These are phyloP conservation scores for Drosophila yooni DNA, from an alignment of 2,888 invertebrate species.

Conservation along the genomic window DNA sequence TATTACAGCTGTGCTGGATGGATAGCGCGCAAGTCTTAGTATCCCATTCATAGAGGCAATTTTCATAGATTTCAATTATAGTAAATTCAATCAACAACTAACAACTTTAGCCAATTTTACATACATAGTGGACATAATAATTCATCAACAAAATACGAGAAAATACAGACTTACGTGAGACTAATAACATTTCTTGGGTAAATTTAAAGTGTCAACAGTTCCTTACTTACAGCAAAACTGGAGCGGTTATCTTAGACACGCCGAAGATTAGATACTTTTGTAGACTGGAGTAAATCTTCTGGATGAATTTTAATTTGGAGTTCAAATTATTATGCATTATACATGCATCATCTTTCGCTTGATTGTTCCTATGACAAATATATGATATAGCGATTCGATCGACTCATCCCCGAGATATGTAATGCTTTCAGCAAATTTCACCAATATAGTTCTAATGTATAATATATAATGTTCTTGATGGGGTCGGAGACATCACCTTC, in stretches of 20 bases:
- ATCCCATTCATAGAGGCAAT: not conserved
- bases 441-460: too few relatives aligned
- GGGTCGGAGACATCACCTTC: not conserved
- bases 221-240: not conserved
- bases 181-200: not conserved
- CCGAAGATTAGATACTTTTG: not conserved
- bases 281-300: not conserved
- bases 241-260: not conserved
- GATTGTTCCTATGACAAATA: not conserved
- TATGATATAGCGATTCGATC: not conserved
- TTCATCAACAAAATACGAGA: not conserved
- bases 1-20: too few relatives aligned
- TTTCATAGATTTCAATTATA: not conserved
- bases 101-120: not conserved
- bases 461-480: not conserved
- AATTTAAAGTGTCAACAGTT: not conserved
- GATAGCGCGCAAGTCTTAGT: not conserved
- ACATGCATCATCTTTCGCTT: not conserved
- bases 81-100: not conserved
- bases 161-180: not conserved
- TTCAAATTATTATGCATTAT: not conserved
- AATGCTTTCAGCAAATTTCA: not conserved
- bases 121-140: not conserved
- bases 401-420: not conserved
- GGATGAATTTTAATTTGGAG: not conserved